These are phyloP conservation scores for Zaprionus inermis DNA, from an alignment of 1,140 invertebrate genomes.

Conservation along the genomic window DNA sequence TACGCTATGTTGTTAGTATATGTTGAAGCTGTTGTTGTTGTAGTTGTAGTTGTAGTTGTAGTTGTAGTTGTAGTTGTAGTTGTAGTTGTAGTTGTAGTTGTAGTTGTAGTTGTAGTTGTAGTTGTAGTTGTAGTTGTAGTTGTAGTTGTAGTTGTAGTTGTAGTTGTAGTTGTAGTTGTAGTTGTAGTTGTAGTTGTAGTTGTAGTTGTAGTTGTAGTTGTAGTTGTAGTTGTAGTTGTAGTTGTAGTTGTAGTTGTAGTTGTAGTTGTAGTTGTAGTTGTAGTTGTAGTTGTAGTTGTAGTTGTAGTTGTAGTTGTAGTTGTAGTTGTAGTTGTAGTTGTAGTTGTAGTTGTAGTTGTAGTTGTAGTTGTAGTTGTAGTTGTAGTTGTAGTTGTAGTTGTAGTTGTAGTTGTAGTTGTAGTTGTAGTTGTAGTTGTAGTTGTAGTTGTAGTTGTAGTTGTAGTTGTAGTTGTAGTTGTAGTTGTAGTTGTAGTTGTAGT, in stretches of 20 bases:
- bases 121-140: slow-evolving; percentile 44
- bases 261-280: slow-evolving; percentile 44
- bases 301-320: slow-evolving; percentile 43
- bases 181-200: slow-evolving; percentile 36
- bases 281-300: slow-evolving; percentile 33
- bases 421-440: slow-evolving; percentile 36
- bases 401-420: slow-evolving; percentile 41
- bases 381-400: slow-evolving; percentile 32
- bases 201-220: slow-evolving; percentile 39
- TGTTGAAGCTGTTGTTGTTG: neutral
- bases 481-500: slow-evolving; percentile 28
- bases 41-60: slow-evolving; percentile 30
- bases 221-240: slow-evolving; percentile 45
- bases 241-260: slow-evolving; percentile 28
- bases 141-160: slow-evolving; percentile 32
- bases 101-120: slow-evolving; percentile 35
- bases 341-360: slow-evolving; percentile 35
- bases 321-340: slow-evolving; percentile 37
- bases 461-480: slow-evolving; percentile 45
- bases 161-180: slow-evolving; percentile 41
- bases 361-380: slow-evolving; percentile 44
- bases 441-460: slow-evolving; percentile 39
- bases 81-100: slow-evolving; percentile 38
- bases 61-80: slow-evolving; percentile 43
- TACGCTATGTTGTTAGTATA: slow-evolving; percentile 32